Conservation (phyloP, 1,140 invertebrate genomes). For the Procambarus clarkii region DNA sequence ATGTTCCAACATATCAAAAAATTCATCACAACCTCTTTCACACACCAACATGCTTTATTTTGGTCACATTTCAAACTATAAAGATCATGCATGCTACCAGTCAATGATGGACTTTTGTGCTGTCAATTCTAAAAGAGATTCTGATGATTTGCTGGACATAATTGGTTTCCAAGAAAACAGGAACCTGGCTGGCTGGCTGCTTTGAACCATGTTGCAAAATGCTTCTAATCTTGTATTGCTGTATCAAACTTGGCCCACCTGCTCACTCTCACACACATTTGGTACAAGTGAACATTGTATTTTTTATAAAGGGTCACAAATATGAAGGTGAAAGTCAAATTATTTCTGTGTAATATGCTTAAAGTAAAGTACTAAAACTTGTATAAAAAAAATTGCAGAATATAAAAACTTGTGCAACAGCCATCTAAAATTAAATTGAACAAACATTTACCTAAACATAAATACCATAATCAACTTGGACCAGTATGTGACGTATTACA, state of each 20-base stretch:
- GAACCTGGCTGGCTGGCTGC: constrained; percentile 49
- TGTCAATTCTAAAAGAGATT: constrained; percentile 24
- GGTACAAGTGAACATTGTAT: constrained; percentile 24
- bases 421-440: constrained; percentile 5
- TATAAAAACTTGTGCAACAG: constrained; percentile 18
- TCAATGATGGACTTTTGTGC: constrained; percentile 25
- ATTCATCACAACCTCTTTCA: constrained; percentile 51
- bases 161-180: constrained; percentile 19
- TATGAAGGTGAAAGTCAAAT: not conserved
- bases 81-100: constrained; percentile 39
- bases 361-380: constrained; percentile 22
- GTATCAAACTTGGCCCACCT: constrained; percentile 52
- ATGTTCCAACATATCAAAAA: constrained; percentile 39
- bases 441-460: constrained; percentile 9
- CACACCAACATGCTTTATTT: constrained; percentile 24
- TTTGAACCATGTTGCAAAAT: constrained; percentile 51
- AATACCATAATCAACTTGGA: not conserved
- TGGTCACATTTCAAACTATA: constrained; percentile 32
- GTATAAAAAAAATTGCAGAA: not conserved
- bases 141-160: constrained; percentile 19
- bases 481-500: constrained; percentile 36
- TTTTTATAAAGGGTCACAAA: constrained; percentile 18
- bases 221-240: constrained; percentile 47
- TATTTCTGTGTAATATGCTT: constrained; percentile 5
- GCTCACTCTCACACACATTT: constrained; percentile 44